Conservation (phyloP, 1,140 invertebrate species). For the Lucilia sericata region DNA sequence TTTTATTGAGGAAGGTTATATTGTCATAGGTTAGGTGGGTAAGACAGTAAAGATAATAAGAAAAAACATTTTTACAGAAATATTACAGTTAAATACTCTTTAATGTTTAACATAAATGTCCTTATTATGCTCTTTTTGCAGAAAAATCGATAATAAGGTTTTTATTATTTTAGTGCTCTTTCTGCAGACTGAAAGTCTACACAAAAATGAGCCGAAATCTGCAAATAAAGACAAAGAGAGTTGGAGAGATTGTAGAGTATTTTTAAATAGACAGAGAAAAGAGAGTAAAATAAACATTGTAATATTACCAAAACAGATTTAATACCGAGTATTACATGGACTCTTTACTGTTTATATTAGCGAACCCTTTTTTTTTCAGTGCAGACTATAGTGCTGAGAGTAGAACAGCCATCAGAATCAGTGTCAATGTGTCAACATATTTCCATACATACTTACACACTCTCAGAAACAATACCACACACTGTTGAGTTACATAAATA, state of each 20-base stretch:
- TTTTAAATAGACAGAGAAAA: no score
- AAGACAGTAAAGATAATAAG: not conserved
- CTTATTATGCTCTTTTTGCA: not conserved
- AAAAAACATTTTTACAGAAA: not conserved
- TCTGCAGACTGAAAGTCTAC: not conserved
- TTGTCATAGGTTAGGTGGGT: not conserved
- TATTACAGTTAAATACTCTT: no score
- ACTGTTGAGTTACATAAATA: not conserved
- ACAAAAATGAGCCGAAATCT: not conserved
- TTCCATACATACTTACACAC: not conserved
- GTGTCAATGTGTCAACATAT: slow-evolving; percentile 26
- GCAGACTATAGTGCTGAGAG: not conserved
- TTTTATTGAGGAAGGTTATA: not conserved
- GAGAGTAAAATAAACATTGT: no score
- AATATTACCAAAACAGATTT: no score
- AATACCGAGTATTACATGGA: no score
- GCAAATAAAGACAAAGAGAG: not conserved
- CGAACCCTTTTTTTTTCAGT: no score
- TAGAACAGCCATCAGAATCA: not conserved
- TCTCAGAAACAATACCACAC: no score
- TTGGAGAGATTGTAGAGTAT: not conserved
- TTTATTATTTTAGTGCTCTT: not conserved
- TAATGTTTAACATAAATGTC: no score
- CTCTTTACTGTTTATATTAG: no score
- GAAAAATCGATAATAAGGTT: slow-evolving; percentile 8